Evolutionary conservation across 1,140 invertebrate genomes (phyloP).

Genomic region (Drosophila baimaii): DNA sequence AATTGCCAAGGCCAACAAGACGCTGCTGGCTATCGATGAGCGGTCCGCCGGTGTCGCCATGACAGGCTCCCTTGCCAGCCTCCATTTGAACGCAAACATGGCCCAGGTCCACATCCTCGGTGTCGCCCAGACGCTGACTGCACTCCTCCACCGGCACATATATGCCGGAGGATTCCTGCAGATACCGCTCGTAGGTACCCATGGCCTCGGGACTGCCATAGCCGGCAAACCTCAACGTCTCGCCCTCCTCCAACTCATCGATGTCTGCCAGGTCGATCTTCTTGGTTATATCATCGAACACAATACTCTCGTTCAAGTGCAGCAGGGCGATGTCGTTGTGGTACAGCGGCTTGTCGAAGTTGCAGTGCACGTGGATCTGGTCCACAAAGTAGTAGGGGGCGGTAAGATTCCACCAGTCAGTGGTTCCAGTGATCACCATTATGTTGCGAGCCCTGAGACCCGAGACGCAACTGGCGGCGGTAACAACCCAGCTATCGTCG

Average conservation of each 20-base stretch:
- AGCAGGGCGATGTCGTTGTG: slow-evolving; percentile 86
- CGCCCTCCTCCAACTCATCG: slow-evolving; percentile 62
- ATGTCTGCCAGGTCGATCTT: slow-evolving; percentile 71
- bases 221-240: slow-evolving; percentile 84
- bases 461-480: slow-evolving; percentile 84
- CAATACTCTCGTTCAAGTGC: slow-evolving; percentile 75
- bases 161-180: slow-evolving; percentile 57
- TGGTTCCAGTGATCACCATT: slow-evolving; percentile 52
- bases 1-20: slow-evolving; percentile 84
- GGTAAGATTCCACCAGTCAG: slow-evolving; percentile 38
- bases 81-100: slow-evolving; percentile 87
- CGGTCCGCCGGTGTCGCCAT: slow-evolving; percentile 74
- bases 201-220: slow-evolving; percentile 84
- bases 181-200: slow-evolving; percentile 44
- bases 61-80: slow-evolving; percentile 84
- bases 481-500: slow-evolving; percentile 72
- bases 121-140: slow-evolving; percentile 28
- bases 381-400: slow-evolving; percentile 48
- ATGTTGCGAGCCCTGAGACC: slow-evolving; percentile 58
- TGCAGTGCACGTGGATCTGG: slow-evolving; percentile 68
- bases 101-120: slow-evolving; percentile 66
- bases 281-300: slow-evolving; percentile 81
- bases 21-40: slow-evolving; percentile 55
- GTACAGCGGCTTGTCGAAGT: slow-evolving; percentile 79
- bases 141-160: slow-evolving; percentile 55